These are phyloP conservation scores for Ageneiosus marmoratus DNA, from an alignment of 2,113 vertebrate genomes.

Conservation along the genomic window DNA sequence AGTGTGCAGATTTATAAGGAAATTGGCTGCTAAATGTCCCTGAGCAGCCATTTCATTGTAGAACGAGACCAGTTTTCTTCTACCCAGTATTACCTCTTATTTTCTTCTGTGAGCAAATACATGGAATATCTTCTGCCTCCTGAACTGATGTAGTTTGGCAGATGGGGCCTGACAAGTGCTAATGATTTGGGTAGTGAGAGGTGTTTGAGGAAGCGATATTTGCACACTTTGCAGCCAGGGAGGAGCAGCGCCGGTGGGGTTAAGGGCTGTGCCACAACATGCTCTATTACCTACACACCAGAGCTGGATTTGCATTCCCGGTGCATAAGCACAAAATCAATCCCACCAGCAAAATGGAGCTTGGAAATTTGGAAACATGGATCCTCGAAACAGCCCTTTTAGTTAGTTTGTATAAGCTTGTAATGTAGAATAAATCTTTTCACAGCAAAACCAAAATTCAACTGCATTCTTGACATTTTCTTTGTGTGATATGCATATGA, in stretches of 20 bases:
- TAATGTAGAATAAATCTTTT: background rate
- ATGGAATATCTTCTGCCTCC: background rate
- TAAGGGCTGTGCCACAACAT: conserved; percentile 7
- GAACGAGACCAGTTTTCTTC: background rate
- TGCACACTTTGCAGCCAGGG: conserved; percentile 6
- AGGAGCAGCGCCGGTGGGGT: background rate
- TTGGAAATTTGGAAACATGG: background rate
- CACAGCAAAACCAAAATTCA: background rate
- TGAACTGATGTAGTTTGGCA: background rate
- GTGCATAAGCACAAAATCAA: background rate
- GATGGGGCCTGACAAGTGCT: background rate
- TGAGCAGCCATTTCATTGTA: background rate
- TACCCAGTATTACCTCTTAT: background rate
- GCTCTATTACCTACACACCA: background rate
- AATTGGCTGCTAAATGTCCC: no score
- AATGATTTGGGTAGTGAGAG: background rate
- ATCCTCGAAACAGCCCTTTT: background rate
- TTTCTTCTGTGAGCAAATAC: background rate
- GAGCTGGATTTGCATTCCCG: conserved; percentile 13
- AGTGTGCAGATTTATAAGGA: no score
- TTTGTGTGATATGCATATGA: background rate
- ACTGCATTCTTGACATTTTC: background rate
- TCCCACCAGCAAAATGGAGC: background rate
- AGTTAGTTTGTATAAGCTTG: background rate
- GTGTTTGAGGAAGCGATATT: background rate